A percentile compares a stretch with the other conserved stretches of the same genome.
Conservation (phyloP, 2,888 invertebrate species). For the Pammene aurita region DNA sequence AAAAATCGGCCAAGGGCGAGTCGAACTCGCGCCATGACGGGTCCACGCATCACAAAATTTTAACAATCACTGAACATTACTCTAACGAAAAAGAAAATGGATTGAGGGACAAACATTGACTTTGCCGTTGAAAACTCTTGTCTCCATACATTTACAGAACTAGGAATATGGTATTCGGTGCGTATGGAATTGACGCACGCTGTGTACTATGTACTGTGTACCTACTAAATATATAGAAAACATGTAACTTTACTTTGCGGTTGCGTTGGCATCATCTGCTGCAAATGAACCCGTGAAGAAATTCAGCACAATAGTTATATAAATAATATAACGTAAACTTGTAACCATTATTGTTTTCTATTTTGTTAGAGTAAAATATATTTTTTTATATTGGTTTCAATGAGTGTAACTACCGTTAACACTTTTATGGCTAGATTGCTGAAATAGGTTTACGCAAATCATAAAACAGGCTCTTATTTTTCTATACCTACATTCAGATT, state of each 20-base stretch:
- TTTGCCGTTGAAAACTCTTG: too few species aligned
- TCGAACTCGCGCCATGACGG: too few species aligned
- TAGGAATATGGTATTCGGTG: too few species aligned
- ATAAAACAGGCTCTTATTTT: constrained; percentile 9
- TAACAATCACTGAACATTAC: too few species aligned
- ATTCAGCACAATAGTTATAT: not conserved
- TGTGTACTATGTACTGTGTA: too few species aligned
- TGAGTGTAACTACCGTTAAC: not conserved
- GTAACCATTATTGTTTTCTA: not conserved
- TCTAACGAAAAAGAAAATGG: too few species aligned
- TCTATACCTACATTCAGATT: too few species aligned
- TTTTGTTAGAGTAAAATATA: not conserved
- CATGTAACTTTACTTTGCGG: not conserved
- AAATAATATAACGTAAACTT: not conserved
- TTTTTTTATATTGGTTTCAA: not conserved
- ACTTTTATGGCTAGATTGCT: not conserved
- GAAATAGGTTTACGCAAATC: constrained; percentile 2
- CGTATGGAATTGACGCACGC: too few species aligned
- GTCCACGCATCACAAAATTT: too few species aligned
- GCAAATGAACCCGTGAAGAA: not conserved
- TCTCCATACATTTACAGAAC: too few species aligned
- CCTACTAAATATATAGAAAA: not conserved
- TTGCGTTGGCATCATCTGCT: not conserved
- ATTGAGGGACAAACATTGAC: too few species aligned
- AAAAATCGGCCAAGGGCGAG: too few species aligned